phyloP scores from a whole-genome alignment of 2,888 invertebrate genomes.

The Piscicola geometra region DNA sequence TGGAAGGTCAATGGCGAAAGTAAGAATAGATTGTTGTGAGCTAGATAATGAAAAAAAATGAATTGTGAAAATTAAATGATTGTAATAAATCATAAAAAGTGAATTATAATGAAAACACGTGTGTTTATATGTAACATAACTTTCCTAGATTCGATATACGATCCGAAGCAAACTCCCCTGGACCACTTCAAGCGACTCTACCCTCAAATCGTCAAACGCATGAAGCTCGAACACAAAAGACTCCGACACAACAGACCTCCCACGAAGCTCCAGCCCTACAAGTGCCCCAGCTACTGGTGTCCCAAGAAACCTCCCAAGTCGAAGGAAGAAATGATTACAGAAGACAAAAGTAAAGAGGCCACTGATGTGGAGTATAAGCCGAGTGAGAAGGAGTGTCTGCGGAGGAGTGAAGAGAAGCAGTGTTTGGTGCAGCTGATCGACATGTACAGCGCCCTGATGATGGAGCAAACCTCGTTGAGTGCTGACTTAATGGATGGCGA shows the following conservation, averaged over 20 bases:
- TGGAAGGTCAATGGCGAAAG: too few species aligned
- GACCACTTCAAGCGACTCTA: constrained; percentile 3
- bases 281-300: constrained; percentile 12
- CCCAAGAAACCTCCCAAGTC: not conserved
- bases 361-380: not conserved
- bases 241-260: not conserved
- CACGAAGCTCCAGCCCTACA: not conserved
- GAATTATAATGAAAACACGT: too few species aligned
- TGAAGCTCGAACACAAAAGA: not conserved
- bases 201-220: not conserved
- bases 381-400: not conserved
- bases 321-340: not conserved
- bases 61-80: too few species aligned
- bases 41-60: too few species aligned
- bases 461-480: not conserved
- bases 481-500: not conserved
- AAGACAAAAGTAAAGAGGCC: not conserved
- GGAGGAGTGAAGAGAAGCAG: not conserved
- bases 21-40: too few species aligned
- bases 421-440: not conserved
- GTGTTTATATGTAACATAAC: too few species aligned
- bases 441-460: not conserved
- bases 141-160: constrained; percentile 27
- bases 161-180: constrained; percentile 21
- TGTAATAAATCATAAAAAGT: too few species aligned